A percentile compares a stretch with the other conserved stretches of the same genome.
Conservation (phyloP, 92 coral and sea anemone genomes). For the Paramuricea clavata region DNA sequence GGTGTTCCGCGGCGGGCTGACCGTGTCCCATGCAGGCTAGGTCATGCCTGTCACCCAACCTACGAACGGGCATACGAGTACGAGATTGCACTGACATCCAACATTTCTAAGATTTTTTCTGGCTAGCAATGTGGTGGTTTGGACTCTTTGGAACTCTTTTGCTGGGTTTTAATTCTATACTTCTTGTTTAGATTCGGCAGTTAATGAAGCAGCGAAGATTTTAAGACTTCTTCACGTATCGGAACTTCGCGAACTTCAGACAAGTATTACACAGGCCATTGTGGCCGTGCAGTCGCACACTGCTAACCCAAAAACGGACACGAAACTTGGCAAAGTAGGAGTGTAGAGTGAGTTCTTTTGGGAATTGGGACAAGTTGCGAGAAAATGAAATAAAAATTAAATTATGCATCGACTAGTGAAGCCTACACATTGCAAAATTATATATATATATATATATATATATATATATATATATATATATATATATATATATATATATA, state of each 20-base stretch:
- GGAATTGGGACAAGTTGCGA: neutral
- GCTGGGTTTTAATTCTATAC: neutral
- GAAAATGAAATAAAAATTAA: neutral
- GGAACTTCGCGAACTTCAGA: conserved; percentile 93
- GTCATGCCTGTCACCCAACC: no score
- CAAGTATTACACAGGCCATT: conserved; percentile 94
- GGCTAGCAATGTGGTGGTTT: neutral
- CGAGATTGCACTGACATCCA: no score
- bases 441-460: no score
- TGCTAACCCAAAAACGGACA: conserved; percentile 97
- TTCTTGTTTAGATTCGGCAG: conserved; percentile 90
- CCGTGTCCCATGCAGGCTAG: no score
- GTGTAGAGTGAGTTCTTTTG: conserved; percentile 19
- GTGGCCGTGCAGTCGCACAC: conserved; percentile 95
- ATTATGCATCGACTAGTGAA: no score
- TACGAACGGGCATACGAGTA: no score
- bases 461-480: no score
- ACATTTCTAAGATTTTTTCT: no score
- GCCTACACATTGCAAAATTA: no score
- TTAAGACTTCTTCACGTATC: conserved; percentile 90
- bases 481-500: no score
- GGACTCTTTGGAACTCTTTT: no score
- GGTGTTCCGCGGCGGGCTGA: no score
- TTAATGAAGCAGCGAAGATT: conserved; percentile 96
- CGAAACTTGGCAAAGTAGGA: conserved; percentile 90